A percentile compares a stretch with the other conserved stretches of the same genome.
These are phyloP conservation scores for Ophthalmolycus amberensis DNA, from an alignment of 2,113 vertebrate species.

Conservation along the genomic window DNA sequence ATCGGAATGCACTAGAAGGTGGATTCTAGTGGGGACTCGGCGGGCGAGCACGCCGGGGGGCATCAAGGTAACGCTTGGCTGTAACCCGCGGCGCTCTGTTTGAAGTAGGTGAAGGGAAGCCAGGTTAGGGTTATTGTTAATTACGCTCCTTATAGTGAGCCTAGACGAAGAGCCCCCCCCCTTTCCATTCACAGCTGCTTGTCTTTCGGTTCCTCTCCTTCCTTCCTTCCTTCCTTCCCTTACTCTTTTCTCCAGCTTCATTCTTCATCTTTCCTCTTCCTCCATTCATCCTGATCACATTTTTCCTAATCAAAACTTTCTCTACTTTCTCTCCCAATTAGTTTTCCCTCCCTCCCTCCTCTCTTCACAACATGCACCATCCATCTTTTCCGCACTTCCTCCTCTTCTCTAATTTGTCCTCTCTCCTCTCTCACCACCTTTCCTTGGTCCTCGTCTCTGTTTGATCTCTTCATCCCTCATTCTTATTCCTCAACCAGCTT, in stretches of 20 bases:
- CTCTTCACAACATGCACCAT: constrained; percentile 21
- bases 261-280: not conserved
- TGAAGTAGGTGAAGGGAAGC: constrained; percentile 68
- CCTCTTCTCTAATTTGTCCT: constrained; percentile 18
- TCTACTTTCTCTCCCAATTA: constrained; percentile 1
- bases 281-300: too few relatives aligned
- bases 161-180: constrained; percentile 36
- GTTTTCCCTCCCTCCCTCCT: not conserved
- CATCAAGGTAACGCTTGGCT: constrained; percentile 63
- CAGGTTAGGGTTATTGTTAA: constrained; percentile 74
- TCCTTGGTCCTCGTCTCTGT: not conserved
- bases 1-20: constrained; percentile 60
- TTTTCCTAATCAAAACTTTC: constrained; percentile 6
- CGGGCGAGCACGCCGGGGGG: constrained; percentile 23
- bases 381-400: constrained; percentile 16
- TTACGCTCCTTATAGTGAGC: constrained; percentile 63
- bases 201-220: constrained; percentile 2
- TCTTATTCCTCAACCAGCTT: not conserved
- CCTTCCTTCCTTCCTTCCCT: constrained; percentile 7
- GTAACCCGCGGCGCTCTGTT: constrained; percentile 62
- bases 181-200: too few relatives aligned
- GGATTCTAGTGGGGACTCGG: constrained; percentile 2
- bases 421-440: not conserved
- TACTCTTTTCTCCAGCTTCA: not conserved
- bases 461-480: not conserved